Conservation (phyloP, 2,888 invertebrate genomes). For the Tyria jacobaeae region DNA sequence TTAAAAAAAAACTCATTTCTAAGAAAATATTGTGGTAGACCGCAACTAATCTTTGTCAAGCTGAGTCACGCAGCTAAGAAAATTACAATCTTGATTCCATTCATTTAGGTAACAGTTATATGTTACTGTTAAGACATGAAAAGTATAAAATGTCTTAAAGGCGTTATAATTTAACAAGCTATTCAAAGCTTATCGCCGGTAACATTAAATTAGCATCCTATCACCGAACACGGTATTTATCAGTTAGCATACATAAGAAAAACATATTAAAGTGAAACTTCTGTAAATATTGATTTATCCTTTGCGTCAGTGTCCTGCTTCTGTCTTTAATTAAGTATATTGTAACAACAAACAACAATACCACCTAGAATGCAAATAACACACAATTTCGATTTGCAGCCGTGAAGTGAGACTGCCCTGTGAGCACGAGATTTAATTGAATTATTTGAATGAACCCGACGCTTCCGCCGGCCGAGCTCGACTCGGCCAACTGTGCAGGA, state of each 20-base stretch:
- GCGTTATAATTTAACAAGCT: too few relatives aligned
- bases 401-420: constrained; percentile 76
- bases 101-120: not conserved
- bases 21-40: not conserved
- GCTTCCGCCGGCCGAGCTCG: constrained; percentile 73
- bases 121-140: too few relatives aligned
- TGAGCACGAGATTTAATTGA: constrained; percentile 80
- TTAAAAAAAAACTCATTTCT: not conserved
- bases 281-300: too few relatives aligned
- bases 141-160: too few relatives aligned
- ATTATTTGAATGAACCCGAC: constrained; percentile 84
- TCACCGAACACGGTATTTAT: too few relatives aligned
- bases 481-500: constrained; percentile 71
- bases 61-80: not conserved
- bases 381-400: constrained; percentile 70
- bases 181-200: too few relatives aligned
- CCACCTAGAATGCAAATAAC: constrained; percentile 27
- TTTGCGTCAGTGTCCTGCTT: too few relatives aligned
- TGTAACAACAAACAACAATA: not conserved
- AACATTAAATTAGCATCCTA: too few relatives aligned
- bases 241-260: too few relatives aligned
- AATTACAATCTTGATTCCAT: not conserved
- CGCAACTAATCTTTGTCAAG: not conserved
- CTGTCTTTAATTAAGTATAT: not conserved
- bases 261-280: too few relatives aligned